Percentiles rank a stretch among this genome's conserved stretches.
These are phyloP conservation scores for Coturnix japonica DNA, from an alignment of 2,113 vertebrate species.

Conservation along the genomic window DNA sequence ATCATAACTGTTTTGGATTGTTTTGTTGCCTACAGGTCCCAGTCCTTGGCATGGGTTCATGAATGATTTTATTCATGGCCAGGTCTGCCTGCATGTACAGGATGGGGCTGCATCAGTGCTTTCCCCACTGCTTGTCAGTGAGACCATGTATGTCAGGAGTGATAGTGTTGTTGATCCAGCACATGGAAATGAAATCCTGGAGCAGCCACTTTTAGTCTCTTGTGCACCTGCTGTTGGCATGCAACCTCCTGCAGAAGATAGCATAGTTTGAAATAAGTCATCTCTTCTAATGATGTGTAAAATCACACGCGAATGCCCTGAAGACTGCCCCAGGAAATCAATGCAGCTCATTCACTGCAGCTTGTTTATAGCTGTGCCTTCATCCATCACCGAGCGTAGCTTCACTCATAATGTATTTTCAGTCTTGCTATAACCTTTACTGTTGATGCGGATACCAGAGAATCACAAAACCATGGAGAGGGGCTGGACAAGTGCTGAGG, in stretches of 20 bases:
- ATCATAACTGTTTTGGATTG: background rate
- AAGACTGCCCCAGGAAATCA: background rate
- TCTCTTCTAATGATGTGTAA: background rate
- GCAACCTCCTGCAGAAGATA: background rate
- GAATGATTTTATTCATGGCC: background rate
- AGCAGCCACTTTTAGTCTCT: background rate
- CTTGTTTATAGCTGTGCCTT: background rate
- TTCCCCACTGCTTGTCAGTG: background rate
- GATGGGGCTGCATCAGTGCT: background rate
- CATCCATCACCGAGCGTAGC: background rate
- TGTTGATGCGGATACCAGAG: background rate
- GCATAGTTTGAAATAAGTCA: background rate
- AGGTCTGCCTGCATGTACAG: background rate
- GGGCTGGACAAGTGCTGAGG: background rate
- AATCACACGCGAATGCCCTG: background rate
- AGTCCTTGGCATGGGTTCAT: background rate
- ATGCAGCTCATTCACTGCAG: background rate
- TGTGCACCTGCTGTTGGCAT: background rate
- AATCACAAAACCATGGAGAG: background rate
- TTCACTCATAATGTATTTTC: background rate
- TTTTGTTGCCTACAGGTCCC: background rate
- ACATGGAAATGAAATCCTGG: background rate
- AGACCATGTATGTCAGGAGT: background rate
- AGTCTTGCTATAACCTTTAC: background rate
- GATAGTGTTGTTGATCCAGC: rapidly evolving